Base-by-base conservation (phyloP, 1,140 invertebrate species). In the Mya arenaria region DNA sequence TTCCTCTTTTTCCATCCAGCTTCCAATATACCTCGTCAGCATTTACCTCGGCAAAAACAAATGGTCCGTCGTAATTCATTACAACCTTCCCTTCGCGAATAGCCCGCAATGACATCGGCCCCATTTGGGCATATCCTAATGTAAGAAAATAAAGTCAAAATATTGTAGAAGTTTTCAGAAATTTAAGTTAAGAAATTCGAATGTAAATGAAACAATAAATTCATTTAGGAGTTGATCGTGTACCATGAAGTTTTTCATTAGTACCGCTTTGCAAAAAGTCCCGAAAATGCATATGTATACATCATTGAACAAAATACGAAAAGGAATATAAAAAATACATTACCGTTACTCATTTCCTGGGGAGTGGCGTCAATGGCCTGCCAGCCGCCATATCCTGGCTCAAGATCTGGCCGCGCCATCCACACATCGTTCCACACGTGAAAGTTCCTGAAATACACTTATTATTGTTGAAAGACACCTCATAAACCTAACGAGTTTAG, bases 371-470 rank as follows among this genome's bases (percentile, higher is more conserved):
- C 90, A 58, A 88, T 68, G 1, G 90, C 87, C 91, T 99, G 98
- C 98, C 97, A 99, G 0, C 98, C 98, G 5, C 95, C 95, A 88
- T 96, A 97, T 2, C 95, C 94, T 0, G 91, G 82, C 0, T 95
- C 95, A 39, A 99, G 92, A 92, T 99, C 97, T 10, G 96, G 95
- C 32, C 98, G 93, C 58, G 95, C 94, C 96, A 98, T 97, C 97
- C 97, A 99, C 0, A 96, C 96, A 30, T 99, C 97, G 92, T 97
- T 97, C 98, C 97, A 99, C 8, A 98, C 97, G 88, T 99, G 98
- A 91, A 97, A 99, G 88, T 98, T 98, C 96, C 92, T 89, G 44
- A n/a, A 48, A 65, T 55, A 62, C 71, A 63, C n/a, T n/a, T n/a
- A n/a, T n/a, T n/a, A n/a, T n/a, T n/a, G n/a, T n/a, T n/a, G n/a